Evolutionary conservation across 2,113 vertebrate genomes (phyloP).

Genomic region (Chinchilla lanigera): DNA sequence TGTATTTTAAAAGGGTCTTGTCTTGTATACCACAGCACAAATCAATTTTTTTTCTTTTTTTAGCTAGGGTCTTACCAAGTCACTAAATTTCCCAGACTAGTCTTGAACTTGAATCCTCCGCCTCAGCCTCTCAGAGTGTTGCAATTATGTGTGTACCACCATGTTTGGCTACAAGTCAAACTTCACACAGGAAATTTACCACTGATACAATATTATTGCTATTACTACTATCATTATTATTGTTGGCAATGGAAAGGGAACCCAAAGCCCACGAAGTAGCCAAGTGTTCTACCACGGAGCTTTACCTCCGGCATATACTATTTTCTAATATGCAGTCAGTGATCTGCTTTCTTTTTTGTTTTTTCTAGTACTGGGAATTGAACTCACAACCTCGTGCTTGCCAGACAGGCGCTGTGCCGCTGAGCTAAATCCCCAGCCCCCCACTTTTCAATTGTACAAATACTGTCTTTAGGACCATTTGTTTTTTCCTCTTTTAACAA

Average conservation of each 20-base stretch:
- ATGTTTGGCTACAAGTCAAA: background rate
- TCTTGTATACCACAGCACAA: background rate
- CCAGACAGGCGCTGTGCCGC: no score
- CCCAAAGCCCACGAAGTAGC: background rate
- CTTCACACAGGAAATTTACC: background rate
- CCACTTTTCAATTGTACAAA: background rate
- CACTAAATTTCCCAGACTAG: background rate
- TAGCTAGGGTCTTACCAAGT: background rate
- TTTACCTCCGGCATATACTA: no score
- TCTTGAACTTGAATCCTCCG: background rate
- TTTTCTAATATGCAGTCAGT: background rate
- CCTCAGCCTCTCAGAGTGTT: background rate
- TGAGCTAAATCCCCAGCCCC: no score
- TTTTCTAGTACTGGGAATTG: no score
- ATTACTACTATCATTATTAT: background rate
- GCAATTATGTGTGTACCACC: background rate
- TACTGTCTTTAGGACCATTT: background rate
- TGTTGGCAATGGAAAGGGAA: background rate
- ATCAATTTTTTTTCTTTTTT: background rate
- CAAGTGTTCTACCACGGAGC: background rate
- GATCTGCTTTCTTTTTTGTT: no score
- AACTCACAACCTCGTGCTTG: no score
- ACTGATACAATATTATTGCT: background rate
- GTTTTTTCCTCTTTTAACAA: background rate
- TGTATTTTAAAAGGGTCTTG: background rate